Base-by-base conservation (phyloP, 2,113 vertebrate genomes). In the Turdus rufiventris region DNA sequence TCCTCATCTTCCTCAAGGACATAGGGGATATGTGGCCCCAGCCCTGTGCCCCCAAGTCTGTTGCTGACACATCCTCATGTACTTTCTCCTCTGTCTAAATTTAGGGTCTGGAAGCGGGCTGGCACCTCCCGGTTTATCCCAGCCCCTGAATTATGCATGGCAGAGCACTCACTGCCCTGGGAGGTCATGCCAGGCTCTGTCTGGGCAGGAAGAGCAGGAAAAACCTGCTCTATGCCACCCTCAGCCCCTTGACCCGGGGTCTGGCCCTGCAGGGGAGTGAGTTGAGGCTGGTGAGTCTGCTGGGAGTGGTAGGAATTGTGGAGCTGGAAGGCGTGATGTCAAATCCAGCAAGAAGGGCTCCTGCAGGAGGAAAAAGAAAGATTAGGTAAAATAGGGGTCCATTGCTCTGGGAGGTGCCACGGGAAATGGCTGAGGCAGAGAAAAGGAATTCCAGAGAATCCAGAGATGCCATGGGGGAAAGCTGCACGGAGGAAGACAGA, bases 241-340 rank as follows among this genome's bases (percentile, higher is more conserved):
- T 53, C 5, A 2, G 45, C 51, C 9, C 43, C 29, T 60, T 43
- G 4, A 0, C 2, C 12, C 0, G 0, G 18, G 50, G 7, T 16
- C 18, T 57, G 74, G 11, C 23, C 54, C 50, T 1, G 1, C 14
- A 19, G 31, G 3, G 40, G 4, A 21, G 8, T 1, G 33, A 28
- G n/a, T 15, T 66, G 31, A 14, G 66, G 14, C 45, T 54, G 90
- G 7, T 14, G n/a, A 75, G 5, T 7, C 1, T 48, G 26, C 47
- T 78, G 67, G 60, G 42, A 36, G 9, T 10, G 25, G 2, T 70
- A 77, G 62, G 31, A 38, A 2, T 29, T 45, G 29, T 74, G 85
- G 60, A 56, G 24, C 17, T 67, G 57, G n/a, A 9, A 4, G 16
- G 17, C 11, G 36, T 3, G 14, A 6, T 38, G 33, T 7, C 40